Conservation (phyloP, 2,888 invertebrate genomes). For the Harpalus rubripes region DNA sequence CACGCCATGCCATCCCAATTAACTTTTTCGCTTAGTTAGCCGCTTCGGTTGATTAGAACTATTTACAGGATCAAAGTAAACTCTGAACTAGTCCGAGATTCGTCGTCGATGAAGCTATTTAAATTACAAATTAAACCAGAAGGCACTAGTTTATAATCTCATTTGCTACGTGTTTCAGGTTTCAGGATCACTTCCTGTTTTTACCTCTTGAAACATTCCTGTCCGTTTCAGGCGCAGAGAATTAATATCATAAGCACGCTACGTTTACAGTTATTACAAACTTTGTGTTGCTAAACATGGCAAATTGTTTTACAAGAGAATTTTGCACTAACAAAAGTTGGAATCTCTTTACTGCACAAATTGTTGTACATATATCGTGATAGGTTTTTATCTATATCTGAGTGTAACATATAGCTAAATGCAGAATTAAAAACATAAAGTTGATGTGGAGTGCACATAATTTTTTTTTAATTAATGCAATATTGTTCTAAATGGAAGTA, state of each 20-base stretch:
- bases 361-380: no score
- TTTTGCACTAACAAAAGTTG: background rate
- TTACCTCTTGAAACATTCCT: background rate
- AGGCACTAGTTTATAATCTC: slow-evolving; percentile 28
- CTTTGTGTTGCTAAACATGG: background rate
- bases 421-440: no score
- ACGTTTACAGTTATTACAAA: slow-evolving; percentile 31
- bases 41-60: slow-evolving; percentile 38
- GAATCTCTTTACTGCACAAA: no score
- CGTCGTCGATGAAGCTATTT: slow-evolving; percentile 24
- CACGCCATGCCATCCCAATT: background rate
- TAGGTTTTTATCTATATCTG: no score
- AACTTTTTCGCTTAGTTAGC: slow-evolving; percentile 9
- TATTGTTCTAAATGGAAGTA: no score
- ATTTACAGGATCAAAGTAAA: slow-evolving; percentile 38
- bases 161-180: background rate
- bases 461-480: no score
- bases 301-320: background rate
- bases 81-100: background rate
- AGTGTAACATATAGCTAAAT: no score
- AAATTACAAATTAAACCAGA: slow-evolving; percentile 31
- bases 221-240: background rate
- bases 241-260: slow-evolving; percentile 43
- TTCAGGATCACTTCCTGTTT: slow-evolving; percentile 6
- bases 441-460: no score